Percentiles rank a stretch among this genome's conserved stretches.
phyloP scores from a whole-genome alignment of 2,797 vertebrate species.

The Silurus lanzhouensis region DNA sequence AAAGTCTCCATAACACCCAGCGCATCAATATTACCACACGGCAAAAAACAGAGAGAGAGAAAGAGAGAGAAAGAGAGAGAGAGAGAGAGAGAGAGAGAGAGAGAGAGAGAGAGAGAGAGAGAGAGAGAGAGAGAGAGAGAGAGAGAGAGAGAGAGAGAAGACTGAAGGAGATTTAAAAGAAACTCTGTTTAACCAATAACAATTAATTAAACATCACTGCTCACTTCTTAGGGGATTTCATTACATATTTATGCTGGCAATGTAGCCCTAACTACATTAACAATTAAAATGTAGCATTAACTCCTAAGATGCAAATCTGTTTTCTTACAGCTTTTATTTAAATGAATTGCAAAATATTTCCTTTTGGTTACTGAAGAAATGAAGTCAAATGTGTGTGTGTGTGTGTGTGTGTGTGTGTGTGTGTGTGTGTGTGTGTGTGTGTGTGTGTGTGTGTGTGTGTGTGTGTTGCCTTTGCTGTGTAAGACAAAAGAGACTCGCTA shows the following conservation, averaged over 20 bases:
- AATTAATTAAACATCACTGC: slow-evolving; percentile 58
- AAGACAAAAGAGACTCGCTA: slow-evolving; percentile 21
- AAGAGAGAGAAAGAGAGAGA: slow-evolving; percentile 15
- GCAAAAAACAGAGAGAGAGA: background rate
- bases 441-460: slow-evolving; percentile 22
- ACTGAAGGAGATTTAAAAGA: slow-evolving; percentile 30
- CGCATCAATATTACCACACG: slow-evolving; percentile 50
- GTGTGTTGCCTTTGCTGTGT: slow-evolving; percentile 47
- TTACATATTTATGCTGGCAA: slow-evolving; percentile 45
- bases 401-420: background rate
- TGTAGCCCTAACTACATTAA: slow-evolving; percentile 24
- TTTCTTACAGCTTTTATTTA: background rate
- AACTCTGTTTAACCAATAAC: slow-evolving; percentile 54
- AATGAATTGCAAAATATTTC: background rate
- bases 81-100: slow-evolving; percentile 17
- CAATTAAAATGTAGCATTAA: slow-evolving; percentile 36
- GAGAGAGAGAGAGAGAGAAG: slow-evolving; percentile 18
- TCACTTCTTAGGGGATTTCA: slow-evolving; percentile 47
- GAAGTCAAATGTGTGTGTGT: slow-evolving; percentile 5
- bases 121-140: background rate
- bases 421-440: slow-evolving; percentile 4
- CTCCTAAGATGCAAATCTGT: background rate
- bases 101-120: slow-evolving; percentile 4
- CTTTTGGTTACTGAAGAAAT: background rate
- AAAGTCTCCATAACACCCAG: slow-evolving; percentile 41